Percentiles rank a stretch among this genome's conserved stretches.
phyloP scores from a whole-genome alignment of 2,113 vertebrate genomes.

The Bettongia penicillata region DNA sequence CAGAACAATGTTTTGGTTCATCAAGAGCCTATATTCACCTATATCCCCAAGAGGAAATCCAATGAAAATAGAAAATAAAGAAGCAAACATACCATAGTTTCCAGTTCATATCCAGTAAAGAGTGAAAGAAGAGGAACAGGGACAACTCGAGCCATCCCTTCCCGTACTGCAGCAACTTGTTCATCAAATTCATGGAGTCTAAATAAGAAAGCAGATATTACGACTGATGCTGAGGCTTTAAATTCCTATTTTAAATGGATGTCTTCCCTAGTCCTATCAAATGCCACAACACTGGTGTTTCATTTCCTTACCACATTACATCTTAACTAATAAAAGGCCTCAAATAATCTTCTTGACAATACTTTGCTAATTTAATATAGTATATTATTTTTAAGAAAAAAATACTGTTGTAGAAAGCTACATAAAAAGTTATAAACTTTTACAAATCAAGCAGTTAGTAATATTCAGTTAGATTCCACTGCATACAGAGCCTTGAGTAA shows the following conservation, averaged over 20 bases:
- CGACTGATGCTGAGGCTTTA: not conserved
- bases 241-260: not conserved
- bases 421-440: not conserved
- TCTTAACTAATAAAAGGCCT: not conserved
- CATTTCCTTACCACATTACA: not conserved
- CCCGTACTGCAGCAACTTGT: conserved; percentile 96
- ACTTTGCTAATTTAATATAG: not conserved
- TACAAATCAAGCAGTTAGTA: not conserved
- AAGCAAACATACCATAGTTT: conserved; percentile 92
- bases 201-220: conserved; percentile 52
- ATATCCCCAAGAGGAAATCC: not conserved
- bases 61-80: not conserved
- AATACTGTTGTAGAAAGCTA: not conserved
- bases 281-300: not conserved
- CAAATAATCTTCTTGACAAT: not conserved
- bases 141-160: conserved; percentile 98
- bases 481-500: not conserved
- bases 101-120: conserved; percentile 97
- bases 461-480: not conserved
- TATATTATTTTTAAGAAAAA: not conserved
- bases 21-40: not conserved
- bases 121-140: conserved; percentile 97
- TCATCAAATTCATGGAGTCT: conserved; percentile 99
- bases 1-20: not conserved
- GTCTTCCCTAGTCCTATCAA: not conserved